Evolutionary conservation across 2,888 invertebrate genomes (phyloP).

Genomic region (Leptinotarsa juncta): DNA sequence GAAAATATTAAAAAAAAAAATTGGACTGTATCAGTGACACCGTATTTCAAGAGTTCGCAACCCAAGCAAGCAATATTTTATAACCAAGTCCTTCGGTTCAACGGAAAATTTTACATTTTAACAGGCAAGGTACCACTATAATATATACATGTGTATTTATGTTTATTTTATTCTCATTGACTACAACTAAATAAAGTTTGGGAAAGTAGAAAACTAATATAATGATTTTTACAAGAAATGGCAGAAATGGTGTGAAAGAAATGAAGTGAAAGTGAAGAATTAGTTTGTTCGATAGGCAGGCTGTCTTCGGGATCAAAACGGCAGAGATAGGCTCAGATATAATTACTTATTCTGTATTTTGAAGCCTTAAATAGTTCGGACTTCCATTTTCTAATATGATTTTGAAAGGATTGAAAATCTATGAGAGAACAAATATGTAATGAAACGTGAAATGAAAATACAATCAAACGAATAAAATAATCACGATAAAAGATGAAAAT

Average conservation of each 20-base stretch:
- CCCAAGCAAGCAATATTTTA: neutral
- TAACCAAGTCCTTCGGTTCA: neutral
- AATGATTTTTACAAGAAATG: conserved; percentile 25
- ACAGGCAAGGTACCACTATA: conserved; percentile 9
- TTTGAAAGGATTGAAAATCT: too few relatives aligned
- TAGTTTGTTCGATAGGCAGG: neutral
- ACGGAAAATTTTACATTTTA: conserved; percentile 2
- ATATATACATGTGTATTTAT: conserved; percentile 12
- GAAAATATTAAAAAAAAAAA: neutral
- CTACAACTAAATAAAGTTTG: conserved; percentile 17
- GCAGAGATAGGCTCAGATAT: neutral
- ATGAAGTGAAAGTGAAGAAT: neutral
- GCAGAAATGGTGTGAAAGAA: conserved; percentile 18
- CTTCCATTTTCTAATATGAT: too few relatives aligned
- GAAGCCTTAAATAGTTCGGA: too few relatives aligned
- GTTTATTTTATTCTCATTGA: conserved; percentile 2
- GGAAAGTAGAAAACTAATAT: conserved; percentile 9
- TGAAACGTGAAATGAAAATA: too few relatives aligned
- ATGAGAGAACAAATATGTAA: too few relatives aligned
- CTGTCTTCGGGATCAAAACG: neutral
- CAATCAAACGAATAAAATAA: too few relatives aligned
- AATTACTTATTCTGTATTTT: too few relatives aligned
- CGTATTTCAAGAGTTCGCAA: neutral
- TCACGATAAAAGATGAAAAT: too few relatives aligned
- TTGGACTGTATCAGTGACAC: neutral